Evolutionary conservation across 92 coral and sea anemone genomes (phyloP), one percentile per base, ranked within the genome.

Genomic region (Bergia sp.): DNA sequence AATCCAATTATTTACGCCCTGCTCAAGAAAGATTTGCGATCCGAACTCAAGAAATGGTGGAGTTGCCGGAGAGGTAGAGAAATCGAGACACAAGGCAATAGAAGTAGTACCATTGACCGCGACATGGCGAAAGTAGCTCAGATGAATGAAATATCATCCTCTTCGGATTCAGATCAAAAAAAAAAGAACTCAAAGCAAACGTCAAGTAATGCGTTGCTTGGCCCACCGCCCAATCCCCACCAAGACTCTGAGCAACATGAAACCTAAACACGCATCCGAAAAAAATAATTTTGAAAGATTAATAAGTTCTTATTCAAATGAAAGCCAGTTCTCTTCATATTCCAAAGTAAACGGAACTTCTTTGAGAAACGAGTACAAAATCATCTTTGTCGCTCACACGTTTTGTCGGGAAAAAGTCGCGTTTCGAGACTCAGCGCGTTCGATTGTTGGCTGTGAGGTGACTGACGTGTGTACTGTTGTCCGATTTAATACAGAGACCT

Each of bases 1-100:
- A 95, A 95, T 21, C 98, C 98, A 3, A 76, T 93, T 43, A 91
- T 95, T 29, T 95, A 95, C 86, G 95, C 95, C 0, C 85, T 95
- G 88, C 91, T 93, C 92, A 95, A 95, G 84, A 95, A 93, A 82
- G 98, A 95, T 80, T 82, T 95, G 73, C 90, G 93, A 40, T 85
- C 95, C 3, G 98, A 93, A 29, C 88, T 95, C 53, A 91, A 79
- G 80, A 95, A 82, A 76, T 44, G 73, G 29, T 77, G 82, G 53
- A n/a, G 89, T 45, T 74, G 82, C 16, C 4, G 71, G 2, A 86
- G 58, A 41, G 11, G 78, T 42, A 44, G 78, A 23, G 43, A 76
- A 2, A 18, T 5, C 12, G 80, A 44, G 23, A 76, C n/a, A 38
- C 12, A 12, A 37, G 78, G 41, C 18, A 69, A 69, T 15, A 67